These are phyloP conservation scores for Onychostoma macrolepis DNA, from an alignment of 2,113 vertebrate species.

Conservation along the genomic window DNA sequence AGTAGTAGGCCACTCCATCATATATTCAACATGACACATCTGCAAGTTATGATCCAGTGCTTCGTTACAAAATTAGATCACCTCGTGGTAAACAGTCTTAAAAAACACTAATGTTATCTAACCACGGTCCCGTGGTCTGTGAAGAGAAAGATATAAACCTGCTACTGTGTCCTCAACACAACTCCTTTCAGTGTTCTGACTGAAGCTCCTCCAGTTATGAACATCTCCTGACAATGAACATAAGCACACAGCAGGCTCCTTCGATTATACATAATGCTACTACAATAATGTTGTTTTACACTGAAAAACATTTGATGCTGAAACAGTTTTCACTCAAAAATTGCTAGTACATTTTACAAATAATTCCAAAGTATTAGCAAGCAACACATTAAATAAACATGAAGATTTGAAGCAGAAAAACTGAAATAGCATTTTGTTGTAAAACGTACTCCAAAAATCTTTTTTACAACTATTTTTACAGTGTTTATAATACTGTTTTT, in stretches of 20 bases:
- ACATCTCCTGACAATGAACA: neutral
- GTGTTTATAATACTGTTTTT: neutral
- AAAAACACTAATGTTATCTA: neutral
- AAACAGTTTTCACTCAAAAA: neutral
- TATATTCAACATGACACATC: neutral
- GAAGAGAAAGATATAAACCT: conserved; percentile 16
- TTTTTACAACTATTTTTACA: no score
- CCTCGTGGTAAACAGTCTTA: neutral
- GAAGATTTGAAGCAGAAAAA: neutral
- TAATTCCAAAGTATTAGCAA: neutral
- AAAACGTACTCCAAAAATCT: neutral
- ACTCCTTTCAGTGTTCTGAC: conserved; percentile 26
- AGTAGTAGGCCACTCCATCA: neutral
- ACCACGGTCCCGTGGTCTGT: conserved; percentile 23
- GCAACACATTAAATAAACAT: neutral
- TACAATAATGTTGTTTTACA: neutral
- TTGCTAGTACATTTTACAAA: neutral
- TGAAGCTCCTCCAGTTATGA: neutral
- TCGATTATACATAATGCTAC: neutral
- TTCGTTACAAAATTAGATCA: neutral
- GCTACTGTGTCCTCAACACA: conserved; percentile 13
- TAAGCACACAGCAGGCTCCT: neutral
- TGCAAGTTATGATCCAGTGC: neutral
- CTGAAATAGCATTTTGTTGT: neutral
- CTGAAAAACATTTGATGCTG: neutral